Percentiles rank a stretch among this genome's conserved stretches.
These are phyloP conservation scores for Argya squamiceps DNA, from an alignment of 2,797 vertebrate genomes.

Conservation along the genomic window DNA sequence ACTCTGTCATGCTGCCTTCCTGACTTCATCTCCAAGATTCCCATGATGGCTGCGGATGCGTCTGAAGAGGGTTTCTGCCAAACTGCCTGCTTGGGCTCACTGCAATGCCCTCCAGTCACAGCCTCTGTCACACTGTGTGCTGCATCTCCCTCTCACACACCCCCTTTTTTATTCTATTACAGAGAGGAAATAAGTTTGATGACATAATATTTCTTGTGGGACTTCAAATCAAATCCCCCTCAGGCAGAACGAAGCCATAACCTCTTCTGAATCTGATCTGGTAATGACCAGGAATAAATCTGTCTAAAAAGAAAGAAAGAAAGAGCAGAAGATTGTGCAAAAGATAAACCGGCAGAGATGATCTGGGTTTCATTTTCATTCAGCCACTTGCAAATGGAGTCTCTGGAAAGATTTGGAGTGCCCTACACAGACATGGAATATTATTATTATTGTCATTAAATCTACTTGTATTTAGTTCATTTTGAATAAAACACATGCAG, in stretches of 20 bases:
- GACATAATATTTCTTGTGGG: neutral
- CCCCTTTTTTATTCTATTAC: neutral
- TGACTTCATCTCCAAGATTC: neutral
- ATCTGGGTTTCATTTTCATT: slow-evolving; percentile 18
- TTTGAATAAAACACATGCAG: slow-evolving; percentile 22
- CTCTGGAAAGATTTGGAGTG: neutral
- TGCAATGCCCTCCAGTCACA: neutral
- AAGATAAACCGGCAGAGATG: neutral
- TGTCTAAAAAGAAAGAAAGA: slow-evolving; percentile 21
- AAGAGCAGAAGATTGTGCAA: neutral
- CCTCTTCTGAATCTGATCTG: neutral
- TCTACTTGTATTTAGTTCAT: neutral
- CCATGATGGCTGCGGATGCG: neutral
- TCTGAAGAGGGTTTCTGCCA: neutral
- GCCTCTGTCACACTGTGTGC: neutral
- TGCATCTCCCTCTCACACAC: neutral
- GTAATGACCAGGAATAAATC: slow-evolving; percentile 16
- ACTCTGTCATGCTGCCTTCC: neutral
- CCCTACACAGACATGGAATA: neutral
- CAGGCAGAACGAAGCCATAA: slow-evolving; percentile 6
- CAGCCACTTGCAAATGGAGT: neutral
- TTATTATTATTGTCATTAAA: neutral
- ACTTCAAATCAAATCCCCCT: slow-evolving; percentile 49
- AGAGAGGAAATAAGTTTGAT: slow-evolving; percentile 32
- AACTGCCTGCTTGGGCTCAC: neutral